Conservation (phyloP, 2,797 vertebrate genomes). For the Pachyuromys duprasi region DNA sequence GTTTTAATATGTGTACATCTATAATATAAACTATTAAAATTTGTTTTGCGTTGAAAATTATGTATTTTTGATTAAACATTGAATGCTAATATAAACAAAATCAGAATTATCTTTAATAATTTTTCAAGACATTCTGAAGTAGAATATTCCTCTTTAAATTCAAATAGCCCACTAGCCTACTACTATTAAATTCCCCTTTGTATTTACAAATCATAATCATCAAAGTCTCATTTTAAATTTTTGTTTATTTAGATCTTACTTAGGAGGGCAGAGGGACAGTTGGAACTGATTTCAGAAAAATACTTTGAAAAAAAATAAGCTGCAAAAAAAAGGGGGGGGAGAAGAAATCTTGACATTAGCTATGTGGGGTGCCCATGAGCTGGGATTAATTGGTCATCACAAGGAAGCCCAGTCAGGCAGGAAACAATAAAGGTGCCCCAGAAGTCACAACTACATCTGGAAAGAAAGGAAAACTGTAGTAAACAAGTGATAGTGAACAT, state of each 20-base stretch:
- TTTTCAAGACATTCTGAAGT: slow-evolving; percentile 53
- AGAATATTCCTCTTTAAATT: slow-evolving; percentile 32
- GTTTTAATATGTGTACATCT: background rate
- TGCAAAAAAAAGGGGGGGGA: background rate
- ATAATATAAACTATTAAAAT: background rate
- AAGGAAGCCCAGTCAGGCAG: slow-evolving; percentile 17
- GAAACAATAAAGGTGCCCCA: background rate
- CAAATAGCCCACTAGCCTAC: background rate
- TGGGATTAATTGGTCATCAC: background rate
- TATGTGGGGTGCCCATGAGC: background rate
- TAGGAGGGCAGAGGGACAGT: background rate
- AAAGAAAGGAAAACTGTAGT: background rate
- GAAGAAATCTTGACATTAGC: slow-evolving; percentile 13
- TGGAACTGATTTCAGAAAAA: background rate
- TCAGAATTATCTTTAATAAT: slow-evolving; percentile 39
- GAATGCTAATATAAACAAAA: slow-evolving; percentile 31
- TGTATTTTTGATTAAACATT: slow-evolving; percentile 54
- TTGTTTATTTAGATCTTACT: background rate
- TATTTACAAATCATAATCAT: slow-evolving; percentile 21
- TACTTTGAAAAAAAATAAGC: slow-evolving; percentile 5
- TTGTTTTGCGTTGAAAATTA: background rate
- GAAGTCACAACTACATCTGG: background rate
- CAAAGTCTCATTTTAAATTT: slow-evolving; percentile 45
- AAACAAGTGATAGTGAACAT: background rate
- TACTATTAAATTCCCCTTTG: slow-evolving; percentile 33